Conservation (phyloP, 1,140 invertebrate species). For the Eulimnadia texana region DNA sequence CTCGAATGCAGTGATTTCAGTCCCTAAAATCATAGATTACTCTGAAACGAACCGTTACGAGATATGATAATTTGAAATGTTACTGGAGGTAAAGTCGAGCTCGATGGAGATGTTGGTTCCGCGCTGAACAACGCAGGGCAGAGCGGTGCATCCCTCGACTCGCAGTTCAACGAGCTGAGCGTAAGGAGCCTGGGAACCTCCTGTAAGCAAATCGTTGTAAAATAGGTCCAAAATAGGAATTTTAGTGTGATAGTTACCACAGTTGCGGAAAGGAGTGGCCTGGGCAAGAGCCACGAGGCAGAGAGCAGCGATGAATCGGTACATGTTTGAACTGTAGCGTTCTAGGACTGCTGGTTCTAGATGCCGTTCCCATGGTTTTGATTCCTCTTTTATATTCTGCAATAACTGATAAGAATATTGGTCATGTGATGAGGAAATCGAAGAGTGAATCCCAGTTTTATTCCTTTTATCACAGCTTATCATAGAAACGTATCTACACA, state of each 20-base stretch:
- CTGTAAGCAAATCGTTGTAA: neutral
- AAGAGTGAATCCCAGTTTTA: no score
- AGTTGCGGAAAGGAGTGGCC: neutral
- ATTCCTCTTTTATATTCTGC: no score
- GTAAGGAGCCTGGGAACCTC: neutral
- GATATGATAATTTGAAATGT: neutral
- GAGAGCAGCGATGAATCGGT: neutral
- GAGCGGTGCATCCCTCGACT: conserved; percentile 8
- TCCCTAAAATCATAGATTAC: neutral
- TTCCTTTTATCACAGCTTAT: no score
- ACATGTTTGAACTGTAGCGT: neutral
- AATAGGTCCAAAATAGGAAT: neutral
- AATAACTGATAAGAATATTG: no score
- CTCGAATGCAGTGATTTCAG: neutral
- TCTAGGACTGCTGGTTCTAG: neutral
- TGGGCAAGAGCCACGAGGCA: neutral
- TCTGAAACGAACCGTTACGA: neutral
- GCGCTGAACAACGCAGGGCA: conserved; percentile 18
- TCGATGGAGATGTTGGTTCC: conserved; percentile 20
- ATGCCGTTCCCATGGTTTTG: no score
- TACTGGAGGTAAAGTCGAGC: conserved; percentile 19
- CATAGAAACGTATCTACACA: no score
- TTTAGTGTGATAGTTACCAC: neutral
- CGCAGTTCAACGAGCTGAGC: conserved; percentile 3
- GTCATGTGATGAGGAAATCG: no score